Base-by-base conservation (phyloP, 1,140 invertebrate genomes). In the Scaptomyza pallida region DNA sequence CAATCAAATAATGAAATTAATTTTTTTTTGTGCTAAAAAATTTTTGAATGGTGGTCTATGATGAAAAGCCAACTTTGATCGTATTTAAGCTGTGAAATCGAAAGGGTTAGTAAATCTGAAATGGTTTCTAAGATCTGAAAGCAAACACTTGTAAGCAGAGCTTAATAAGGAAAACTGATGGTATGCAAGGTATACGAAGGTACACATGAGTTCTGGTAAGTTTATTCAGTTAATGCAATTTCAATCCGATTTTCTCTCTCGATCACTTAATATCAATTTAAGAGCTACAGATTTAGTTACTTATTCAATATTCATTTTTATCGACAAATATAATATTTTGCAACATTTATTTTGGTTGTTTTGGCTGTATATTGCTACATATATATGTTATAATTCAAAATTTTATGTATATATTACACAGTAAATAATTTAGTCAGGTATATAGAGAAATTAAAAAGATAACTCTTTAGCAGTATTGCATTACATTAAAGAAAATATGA, bases 371-470 rank as follows among this genome's bases (percentile, higher is more conserved):
- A 86, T 86, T 80, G 33, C 4, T 37, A n/a, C n/a, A 37, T n/a
- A n/a, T 37, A 37, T n/a, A 37, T 37, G 68, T 74, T 85, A 86
- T 85, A 85, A 81, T 77, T 74, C 60, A 72, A 85, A 88, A 80
- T 75, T 63, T 6, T 37, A 37, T 85, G 23, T 26, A 80, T 75
- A 52, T 81, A 77, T 70, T 75, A 81, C 78, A 88, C 70, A 86
- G 59, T 77, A 75, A 72, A 75, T 74, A 88, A 88, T 88, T 88
- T 88, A 75, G 74, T 86, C 81, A 86, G 74, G 78, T 88, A 88
- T 75, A 45, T 77, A 70, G 59, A 77, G 70, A 88, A 85, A 81
- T 45, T 62, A 76, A 47, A 59, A 44, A 51, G 37, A 72, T 63
- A 65, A 69, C 59, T 41, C 48, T 57, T 70, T 45, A 86, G 68